Base-by-base conservation (phyloP, 2,797 vertebrate genomes). In the Rhinophrynus dorsalis region DNA sequence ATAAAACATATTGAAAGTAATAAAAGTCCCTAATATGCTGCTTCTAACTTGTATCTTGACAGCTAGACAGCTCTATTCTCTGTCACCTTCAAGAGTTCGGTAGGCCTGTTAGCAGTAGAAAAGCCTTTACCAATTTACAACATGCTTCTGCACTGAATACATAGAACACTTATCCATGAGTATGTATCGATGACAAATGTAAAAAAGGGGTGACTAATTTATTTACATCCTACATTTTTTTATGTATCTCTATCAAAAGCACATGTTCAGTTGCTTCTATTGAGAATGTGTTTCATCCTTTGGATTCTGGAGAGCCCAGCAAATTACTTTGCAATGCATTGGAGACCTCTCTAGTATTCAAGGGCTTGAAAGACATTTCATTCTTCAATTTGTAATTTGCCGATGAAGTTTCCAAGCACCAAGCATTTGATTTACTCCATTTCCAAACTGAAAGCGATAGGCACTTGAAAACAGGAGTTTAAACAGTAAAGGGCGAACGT, bases 381-480 rank as follows among this genome's bases (percentile, higher is more conserved):
- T 1, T 12, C 11, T 47, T 47, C 18, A 47, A 21, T 6, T 47
- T 47, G 6, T 47, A 23, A 11, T 24, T 12, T n/a, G n/a, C 21
- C 9, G 3, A 47, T 21, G 9, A 47, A 47, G 44, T n/a, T n/a
- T n/a, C n/a, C n/a, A n/a, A 47, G 15, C 15, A 10, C 23, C 26
- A 52, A 6, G 11, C 5, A 26, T 54, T 70, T 70, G 20, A 62
- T 47, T 57, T 33, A 54, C 45, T 44, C 21, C 30, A 47, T 57
- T 70, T 54, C 40, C 20, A 48, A 61, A 44, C 2, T 69, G 57
- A 62, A 70, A 61, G 15, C 17, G 47, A 61, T 61, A 69, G 57
- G 58, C 58, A 54, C 58, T 70, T 55, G 58, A 70, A 70, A 70
- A 62, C 58, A 70, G 57, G 23, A 70, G 58, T 70, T 55, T 51